Base-by-base conservation (phyloP, 2,797 vertebrate species). In the Adrianichthys oophorus region DNA sequence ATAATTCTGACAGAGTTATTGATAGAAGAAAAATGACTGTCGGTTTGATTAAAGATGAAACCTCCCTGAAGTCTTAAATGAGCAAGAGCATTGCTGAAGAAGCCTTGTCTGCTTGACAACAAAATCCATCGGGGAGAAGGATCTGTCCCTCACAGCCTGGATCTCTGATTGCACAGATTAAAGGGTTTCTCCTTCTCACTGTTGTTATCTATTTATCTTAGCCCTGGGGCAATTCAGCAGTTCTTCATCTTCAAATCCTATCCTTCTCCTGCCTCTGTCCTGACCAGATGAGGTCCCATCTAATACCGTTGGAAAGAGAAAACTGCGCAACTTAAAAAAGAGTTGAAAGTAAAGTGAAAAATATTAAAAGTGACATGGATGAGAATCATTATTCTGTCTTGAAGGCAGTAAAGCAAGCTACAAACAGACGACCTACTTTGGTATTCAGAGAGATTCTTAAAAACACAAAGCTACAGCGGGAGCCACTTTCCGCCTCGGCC, bases 101-200 rank as follows among this genome's bases (percentile, higher is more conserved):
- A 70, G 60, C 48, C 68, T 78, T 58, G 59, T 57, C 56, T 76
- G 67, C 70, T 65, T 72, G 62, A 79, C 71, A 75, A 72, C 70
- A 67, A 64, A 61, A 57, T 77, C 77, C 76, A 79, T 62, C 54
- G 49, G 75, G 73, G 69, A 75, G 44, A 60, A 56, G 62, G 82
- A 87, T 91, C 83, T 82, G 64, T 55, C 72, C 63, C 69, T 72
- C 70, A 77, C 59, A 68, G 68, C 68, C 55, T 41, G 52, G 52
- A 79, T 78, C 63, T 79, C 73, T 85, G 74, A 80, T 83, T 77
- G 76, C 77, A 68, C 80, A 87, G 85, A 91, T 89, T 82, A 88
- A 92, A 90, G 82, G 62, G 55, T 79, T 77, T 76, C 59, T 70
- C 56, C 74, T 62, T 62, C 68, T 70, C 58, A 53, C 46, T 57